These are phyloP conservation scores for Limnothrissa miodon DNA, from an alignment of 2,113 vertebrate genomes.

Conservation along the genomic window DNA sequence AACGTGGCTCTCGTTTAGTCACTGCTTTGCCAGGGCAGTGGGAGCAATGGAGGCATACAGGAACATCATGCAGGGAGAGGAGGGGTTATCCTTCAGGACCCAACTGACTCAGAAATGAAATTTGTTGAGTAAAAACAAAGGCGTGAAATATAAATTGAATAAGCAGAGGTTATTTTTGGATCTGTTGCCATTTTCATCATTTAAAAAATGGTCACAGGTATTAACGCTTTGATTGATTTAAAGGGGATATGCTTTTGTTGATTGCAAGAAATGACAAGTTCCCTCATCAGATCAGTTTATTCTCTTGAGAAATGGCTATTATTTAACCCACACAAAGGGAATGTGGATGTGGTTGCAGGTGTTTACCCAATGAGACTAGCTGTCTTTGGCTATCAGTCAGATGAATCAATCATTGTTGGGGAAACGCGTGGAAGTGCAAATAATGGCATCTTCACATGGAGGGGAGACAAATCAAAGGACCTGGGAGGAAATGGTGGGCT, in stretches of 20 bases:
- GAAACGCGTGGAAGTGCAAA: not conserved
- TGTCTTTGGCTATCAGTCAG: not conserved
- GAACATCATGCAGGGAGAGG: not conserved
- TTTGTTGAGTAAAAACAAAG: not conserved
- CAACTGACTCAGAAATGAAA: not conserved
- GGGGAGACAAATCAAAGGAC: not conserved
- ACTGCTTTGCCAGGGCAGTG: slow-evolving; percentile 33
- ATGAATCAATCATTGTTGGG: not conserved
- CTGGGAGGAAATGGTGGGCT: not conserved
- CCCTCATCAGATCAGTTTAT: not conserved
- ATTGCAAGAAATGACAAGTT: not conserved
- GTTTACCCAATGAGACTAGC: not conserved
- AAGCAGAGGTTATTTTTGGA: not conserved
- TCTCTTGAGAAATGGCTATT: not conserved
- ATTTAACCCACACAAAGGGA: not conserved
- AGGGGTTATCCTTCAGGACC: not conserved
- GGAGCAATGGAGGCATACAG: not conserved
- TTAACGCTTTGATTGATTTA: not conserved
- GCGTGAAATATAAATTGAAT: not conserved
- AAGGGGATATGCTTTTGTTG: not conserved
- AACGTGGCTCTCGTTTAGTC: slow-evolving; percentile 59
- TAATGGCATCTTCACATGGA: not conserved
- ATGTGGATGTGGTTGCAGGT: not conserved
- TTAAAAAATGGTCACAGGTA: not conserved
- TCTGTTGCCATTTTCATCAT: not conserved